A percentile compares a stretch with the other conserved stretches of the same genome.
These are phyloP conservation scores for Chitala chitala DNA, from an alignment of 2,113 vertebrate species.

Conservation along the genomic window DNA sequence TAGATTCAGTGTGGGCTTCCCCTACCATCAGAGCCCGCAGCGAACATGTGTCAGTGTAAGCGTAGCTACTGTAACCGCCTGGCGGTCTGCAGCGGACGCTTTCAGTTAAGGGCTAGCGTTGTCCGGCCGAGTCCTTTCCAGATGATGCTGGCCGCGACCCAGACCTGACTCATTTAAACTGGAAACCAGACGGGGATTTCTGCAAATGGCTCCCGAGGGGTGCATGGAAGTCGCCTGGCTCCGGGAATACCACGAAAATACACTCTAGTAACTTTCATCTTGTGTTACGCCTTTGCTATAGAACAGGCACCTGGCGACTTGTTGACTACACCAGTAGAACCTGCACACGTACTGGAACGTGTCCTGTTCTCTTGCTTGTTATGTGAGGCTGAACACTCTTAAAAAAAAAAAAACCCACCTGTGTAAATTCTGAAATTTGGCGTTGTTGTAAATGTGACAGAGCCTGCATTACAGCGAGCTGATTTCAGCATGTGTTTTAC, in stretches of 20 bases:
- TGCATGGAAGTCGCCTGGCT: neutral
- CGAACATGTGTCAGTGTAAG: constrained; percentile 64
- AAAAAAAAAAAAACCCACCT: no score
- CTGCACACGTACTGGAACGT: no score
- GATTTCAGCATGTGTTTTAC: no score
- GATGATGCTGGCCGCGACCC: constrained; percentile 57
- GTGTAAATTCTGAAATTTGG: no score
- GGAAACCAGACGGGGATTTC: neutral
- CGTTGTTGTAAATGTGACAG: no score
- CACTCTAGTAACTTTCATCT: neutral
- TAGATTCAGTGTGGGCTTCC: neutral
- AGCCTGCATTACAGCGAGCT: no score
- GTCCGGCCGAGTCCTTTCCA: constrained; percentile 61
- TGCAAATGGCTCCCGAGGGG: neutral
- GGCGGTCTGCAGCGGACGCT: constrained; percentile 58
- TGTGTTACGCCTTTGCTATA: no score
- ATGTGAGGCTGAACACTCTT: no score
- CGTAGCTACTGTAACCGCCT: constrained; percentile 66
- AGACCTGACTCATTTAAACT: constrained; percentile 54
- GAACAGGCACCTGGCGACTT: no score
- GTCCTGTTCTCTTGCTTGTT: no score
- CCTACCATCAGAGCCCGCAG: constrained; percentile 50
- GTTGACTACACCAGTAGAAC: no score
- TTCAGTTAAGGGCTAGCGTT: constrained; percentile 56
- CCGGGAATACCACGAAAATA: neutral